These are phyloP conservation scores for Sapajus apella DNA, from an alignment of 2,113 vertebrate genomes.

Conservation along the genomic window DNA sequence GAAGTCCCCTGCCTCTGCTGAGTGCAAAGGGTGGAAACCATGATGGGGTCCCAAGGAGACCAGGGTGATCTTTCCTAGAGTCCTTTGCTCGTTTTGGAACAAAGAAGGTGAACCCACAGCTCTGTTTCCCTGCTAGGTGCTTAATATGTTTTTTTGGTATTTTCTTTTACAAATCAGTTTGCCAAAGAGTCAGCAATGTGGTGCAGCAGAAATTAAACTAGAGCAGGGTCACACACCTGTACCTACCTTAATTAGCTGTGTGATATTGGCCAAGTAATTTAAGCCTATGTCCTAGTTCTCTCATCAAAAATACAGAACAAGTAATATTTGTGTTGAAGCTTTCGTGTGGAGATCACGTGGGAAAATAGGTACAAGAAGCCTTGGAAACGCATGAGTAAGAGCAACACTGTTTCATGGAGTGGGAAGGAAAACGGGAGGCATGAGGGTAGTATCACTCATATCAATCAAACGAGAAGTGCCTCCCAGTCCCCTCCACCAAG, in stretches of 20 bases:
- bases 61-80: background rate
- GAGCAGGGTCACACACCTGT: slow-evolving; percentile 55
- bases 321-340: background rate
- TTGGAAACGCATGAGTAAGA: background rate
- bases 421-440: background rate
- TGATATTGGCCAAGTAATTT: slow-evolving; percentile 56
- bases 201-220: slow-evolving; percentile 48
- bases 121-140: background rate
- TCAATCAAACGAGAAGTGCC: background rate
- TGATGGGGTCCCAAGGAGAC: background rate
- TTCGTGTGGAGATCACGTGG: background rate
- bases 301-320: slow-evolving; percentile 53
- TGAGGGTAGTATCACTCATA: background rate
- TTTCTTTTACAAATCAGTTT: background rate
- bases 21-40: background rate
- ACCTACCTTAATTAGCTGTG: slow-evolving; percentile 63
- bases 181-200: background rate
- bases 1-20: background rate
- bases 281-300: slow-evolving; percentile 69
- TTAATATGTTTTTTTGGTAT: background rate
- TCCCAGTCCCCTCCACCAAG: background rate
- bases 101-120: background rate
- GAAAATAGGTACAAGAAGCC: background rate
- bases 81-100: background rate
- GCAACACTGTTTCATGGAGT: background rate